A percentile compares a stretch with the other conserved stretches of the same genome.
Conservation (phyloP, 2,888 invertebrate species). For the Chloroclysta siterata region DNA sequence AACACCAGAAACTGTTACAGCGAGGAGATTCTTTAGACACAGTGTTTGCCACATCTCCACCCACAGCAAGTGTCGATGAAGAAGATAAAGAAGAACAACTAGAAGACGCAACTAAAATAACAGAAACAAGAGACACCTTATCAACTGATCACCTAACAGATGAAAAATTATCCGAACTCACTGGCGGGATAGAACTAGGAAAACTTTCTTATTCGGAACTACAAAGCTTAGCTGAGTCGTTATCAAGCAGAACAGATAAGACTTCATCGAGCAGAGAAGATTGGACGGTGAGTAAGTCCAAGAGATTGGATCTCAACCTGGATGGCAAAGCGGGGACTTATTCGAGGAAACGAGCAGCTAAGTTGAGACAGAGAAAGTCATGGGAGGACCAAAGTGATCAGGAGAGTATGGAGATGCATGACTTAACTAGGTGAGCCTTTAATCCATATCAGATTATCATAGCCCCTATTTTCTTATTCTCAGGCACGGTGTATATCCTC, state of each 20-base stretch:
- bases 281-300: slow-evolving; percentile 74
- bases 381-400: slow-evolving; percentile 90
- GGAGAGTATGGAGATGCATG: slow-evolving; percentile 88
- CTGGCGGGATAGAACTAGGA: slow-evolving; percentile 73
- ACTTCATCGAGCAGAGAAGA: slow-evolving; percentile 78
- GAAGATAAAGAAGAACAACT: slow-evolving; percentile 53
- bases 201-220: slow-evolving; percentile 75
- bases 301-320: slow-evolving; percentile 73
- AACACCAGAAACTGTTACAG: slow-evolving; percentile 59
- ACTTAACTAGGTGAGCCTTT: slow-evolving; percentile 80
- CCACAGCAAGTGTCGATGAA: slow-evolving; percentile 68
- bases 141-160: slow-evolving; percentile 66
- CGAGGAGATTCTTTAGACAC: slow-evolving; percentile 88
- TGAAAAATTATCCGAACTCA: slow-evolving; percentile 72
- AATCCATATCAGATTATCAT: background rate
- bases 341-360: slow-evolving; percentile 78
- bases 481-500: too few species aligned
- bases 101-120: slow-evolving; percentile 31
- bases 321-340: slow-evolving; percentile 81
- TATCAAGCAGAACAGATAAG: slow-evolving; percentile 70
- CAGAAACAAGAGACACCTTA: slow-evolving; percentile 41
- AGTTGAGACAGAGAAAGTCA: slow-evolving; percentile 83
- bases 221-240: slow-evolving; percentile 74
- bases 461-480: too few species aligned
- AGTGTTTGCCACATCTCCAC: slow-evolving; percentile 87